Conservation (phyloP, 2,888 invertebrate species). For the Andricus curvator region DNA sequence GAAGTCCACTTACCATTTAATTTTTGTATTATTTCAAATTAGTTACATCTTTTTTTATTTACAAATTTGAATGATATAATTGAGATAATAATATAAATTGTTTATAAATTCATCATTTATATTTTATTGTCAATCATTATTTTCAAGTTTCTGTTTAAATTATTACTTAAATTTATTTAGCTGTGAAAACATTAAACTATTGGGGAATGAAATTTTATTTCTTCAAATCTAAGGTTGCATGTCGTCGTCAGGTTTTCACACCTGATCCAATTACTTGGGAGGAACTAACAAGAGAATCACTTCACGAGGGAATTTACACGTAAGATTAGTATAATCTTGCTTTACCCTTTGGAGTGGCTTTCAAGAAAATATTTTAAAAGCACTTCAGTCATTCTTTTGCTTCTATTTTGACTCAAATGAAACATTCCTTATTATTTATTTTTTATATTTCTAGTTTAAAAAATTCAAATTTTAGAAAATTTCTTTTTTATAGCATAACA, state of each 20-base stretch:
- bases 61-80: not conserved
- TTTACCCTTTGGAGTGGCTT: not conserved
- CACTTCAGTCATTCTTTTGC: not conserved
- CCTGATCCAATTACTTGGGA: not conserved
- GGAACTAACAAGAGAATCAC: conserved; percentile 6
- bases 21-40: not conserved
- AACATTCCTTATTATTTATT: not conserved
- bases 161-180: not conserved
- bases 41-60: not conserved
- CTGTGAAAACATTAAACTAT: not conserved
- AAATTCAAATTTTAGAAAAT: no score
- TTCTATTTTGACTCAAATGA: not conserved
- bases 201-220: not conserved
- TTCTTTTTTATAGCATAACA: not conserved
- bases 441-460: not conserved
- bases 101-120: not conserved
- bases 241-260: not conserved
- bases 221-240: not conserved
- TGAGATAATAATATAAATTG: not conserved
- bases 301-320: conserved; percentile 14
- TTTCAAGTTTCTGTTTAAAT: not conserved
- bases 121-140: not conserved
- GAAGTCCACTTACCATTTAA: no score
- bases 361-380: not conserved
- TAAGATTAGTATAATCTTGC: conserved; percentile 17